Conservation (phyloP, 2,888 invertebrate species). For the Gryllus longicercus region DNA sequence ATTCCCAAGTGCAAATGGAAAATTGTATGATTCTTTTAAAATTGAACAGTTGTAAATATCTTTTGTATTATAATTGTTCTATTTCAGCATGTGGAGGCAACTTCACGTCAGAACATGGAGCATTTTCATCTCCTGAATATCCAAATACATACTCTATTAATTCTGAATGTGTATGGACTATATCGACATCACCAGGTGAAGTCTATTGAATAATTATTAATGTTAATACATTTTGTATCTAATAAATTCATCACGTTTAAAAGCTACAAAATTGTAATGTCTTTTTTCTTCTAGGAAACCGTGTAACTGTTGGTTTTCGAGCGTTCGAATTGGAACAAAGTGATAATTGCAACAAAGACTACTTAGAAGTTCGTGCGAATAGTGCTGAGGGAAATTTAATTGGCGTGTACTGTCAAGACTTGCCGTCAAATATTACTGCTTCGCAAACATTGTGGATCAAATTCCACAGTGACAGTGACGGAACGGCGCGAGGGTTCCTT, state of each 20-base stretch:
- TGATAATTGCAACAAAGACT: constrained; percentile 77
- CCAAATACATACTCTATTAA: constrained; percentile 67
- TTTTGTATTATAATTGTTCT: not conserved
- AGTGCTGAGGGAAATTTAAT: constrained; percentile 62
- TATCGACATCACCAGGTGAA: constrained; percentile 58
- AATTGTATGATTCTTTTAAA: no score
- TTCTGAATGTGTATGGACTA: constrained; percentile 70
- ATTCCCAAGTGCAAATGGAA: no score
- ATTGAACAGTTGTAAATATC: no score
- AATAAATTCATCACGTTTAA: no score
- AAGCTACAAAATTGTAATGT: not conserved
- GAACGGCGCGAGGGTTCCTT: constrained; percentile 67
- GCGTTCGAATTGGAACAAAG: constrained; percentile 63
- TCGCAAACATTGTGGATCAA: constrained; percentile 65
- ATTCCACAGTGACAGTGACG: constrained; percentile 62
- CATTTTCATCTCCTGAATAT: constrained; percentile 67
- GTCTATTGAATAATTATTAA: not conserved
- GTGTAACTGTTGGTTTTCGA: constrained; percentile 61
- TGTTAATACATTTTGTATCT: not conserved
- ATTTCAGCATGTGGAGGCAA: constrained; percentile 64
- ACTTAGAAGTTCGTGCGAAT: constrained; percentile 74
- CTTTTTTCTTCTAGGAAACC: constrained; percentile 26
- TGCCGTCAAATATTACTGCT: constrained; percentile 60
- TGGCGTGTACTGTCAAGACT: constrained; percentile 69
- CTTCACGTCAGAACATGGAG: constrained; percentile 57